phyloP scores from a whole-genome alignment of 2,888 invertebrate species.

The Drosophila nr. medialis region DNA sequence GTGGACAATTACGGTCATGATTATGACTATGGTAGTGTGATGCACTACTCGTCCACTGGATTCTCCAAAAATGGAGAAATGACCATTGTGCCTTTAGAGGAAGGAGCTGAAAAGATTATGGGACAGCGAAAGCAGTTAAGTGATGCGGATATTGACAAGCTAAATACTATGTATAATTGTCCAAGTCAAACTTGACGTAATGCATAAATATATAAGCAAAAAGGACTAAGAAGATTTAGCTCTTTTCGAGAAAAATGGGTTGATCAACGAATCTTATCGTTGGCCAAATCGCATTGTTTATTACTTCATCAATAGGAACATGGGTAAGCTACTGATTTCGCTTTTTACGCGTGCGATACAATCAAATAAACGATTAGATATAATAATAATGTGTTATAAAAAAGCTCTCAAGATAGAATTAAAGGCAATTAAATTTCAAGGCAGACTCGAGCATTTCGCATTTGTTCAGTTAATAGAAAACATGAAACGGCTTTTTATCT shows the following conservation, averaged over 20 bases:
- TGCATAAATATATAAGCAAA: not conserved
- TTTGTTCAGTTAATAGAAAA: constrained; percentile 2
- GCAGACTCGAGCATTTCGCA: not conserved
- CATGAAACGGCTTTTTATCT: constrained; percentile 16
- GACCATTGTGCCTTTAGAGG: constrained; percentile 87
- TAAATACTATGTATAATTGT: constrained; percentile 82
- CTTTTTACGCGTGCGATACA: not conserved
- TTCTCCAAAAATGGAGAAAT: constrained; percentile 89
- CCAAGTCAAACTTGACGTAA: constrained; percentile 21
- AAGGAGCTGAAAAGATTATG: constrained; percentile 53
- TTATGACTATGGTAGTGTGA: constrained; percentile 92
- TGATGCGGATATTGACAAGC: constrained; percentile 76
- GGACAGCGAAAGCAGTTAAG: constrained; percentile 75
- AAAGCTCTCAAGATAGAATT: constrained; percentile 43
- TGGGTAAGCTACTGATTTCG: no score
- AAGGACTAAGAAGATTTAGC: not conserved
- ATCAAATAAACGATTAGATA: constrained; percentile 22
- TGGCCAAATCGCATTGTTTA: constrained; percentile 87
- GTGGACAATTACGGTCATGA: constrained; percentile 88
- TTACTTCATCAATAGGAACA: constrained; percentile 83
- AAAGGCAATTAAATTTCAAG: not conserved
- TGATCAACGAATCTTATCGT: constrained; percentile 85
- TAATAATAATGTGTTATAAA: constrained; percentile 16
- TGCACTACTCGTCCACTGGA: constrained; percentile 91
- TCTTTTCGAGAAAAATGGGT: constrained; percentile 86